Percentiles rank a stretch among this genome's conserved stretches.
Evolutionary conservation across 2,888 invertebrate species (phyloP).

Genomic region (Lasius fuliginosus): DNA sequence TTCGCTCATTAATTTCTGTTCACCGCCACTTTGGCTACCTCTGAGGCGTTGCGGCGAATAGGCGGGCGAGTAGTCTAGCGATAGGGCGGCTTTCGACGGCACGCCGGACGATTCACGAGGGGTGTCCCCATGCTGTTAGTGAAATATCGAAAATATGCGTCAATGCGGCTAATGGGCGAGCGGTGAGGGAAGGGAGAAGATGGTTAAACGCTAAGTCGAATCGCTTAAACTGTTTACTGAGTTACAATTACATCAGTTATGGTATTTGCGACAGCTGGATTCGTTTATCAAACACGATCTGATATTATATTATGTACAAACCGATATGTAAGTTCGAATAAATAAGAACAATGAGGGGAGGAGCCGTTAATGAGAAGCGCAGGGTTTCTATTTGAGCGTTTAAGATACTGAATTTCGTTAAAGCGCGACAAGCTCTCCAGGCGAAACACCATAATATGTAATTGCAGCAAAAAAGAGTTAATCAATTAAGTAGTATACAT

Average conservation of each 20-base stretch:
- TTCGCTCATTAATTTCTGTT: slow-evolving; percentile 73
- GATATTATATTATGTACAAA: slow-evolving; percentile 29
- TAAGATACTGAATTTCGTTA: not conserved
- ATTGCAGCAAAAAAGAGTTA: slow-evolving; percentile 73
- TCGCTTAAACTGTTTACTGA: slow-evolving; percentile 30
- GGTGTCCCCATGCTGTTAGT: slow-evolving; percentile 90
- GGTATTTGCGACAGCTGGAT: slow-evolving; percentile 46
- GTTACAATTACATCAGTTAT: slow-evolving; percentile 75
- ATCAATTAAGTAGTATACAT: slow-evolving; percentile 74
- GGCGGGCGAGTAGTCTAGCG: slow-evolving; percentile 79
- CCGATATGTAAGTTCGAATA: not conserved
- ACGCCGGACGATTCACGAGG: slow-evolving; percentile 78
- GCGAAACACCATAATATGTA: slow-evolving; percentile 81
- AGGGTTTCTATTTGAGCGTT: slow-evolving; percentile 30
- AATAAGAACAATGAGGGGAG: not conserved
- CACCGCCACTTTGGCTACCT: slow-evolving; percentile 74
- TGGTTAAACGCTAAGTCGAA: slow-evolving; percentile 48
- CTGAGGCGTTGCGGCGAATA: slow-evolving; percentile 77
- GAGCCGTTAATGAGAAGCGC: slow-evolving; percentile 47
- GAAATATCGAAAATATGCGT: slow-evolving; percentile 84
- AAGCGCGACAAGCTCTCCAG: slow-evolving; percentile 60
- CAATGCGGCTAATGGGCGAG: slow-evolving; percentile 59
- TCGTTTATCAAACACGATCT: not conserved
- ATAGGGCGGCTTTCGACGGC: slow-evolving; percentile 76
- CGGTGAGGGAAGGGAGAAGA: not conserved